phyloP scores from a whole-genome alignment of 2,113 vertebrate genomes.

The Accipiter cooperii region DNA sequence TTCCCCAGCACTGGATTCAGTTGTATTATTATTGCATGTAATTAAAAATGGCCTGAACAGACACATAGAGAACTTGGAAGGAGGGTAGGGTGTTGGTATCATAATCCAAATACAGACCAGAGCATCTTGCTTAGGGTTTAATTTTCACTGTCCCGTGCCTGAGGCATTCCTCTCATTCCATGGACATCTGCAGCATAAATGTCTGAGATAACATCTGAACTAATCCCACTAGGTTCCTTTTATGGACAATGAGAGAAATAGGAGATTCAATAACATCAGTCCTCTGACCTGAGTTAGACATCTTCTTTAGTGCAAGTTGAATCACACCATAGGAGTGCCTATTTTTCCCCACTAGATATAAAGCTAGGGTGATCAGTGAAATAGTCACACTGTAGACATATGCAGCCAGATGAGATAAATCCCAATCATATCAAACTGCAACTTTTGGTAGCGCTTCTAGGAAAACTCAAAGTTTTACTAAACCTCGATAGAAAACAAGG shows the following conservation, averaged over 20 bases:
- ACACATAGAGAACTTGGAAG: background rate
- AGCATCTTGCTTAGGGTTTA: background rate
- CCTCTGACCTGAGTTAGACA: background rate
- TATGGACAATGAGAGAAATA: background rate
- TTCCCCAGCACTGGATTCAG: background rate
- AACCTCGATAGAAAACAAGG: background rate
- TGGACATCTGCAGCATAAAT: background rate
- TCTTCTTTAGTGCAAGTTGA: background rate
- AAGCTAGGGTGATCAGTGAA: background rate
- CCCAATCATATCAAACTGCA: background rate
- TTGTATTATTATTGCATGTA: background rate
- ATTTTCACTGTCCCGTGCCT: background rate
- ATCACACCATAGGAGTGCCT: background rate
- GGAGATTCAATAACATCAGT: background rate
- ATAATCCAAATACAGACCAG: background rate
- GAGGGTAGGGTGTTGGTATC: background rate
- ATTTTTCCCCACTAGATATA: background rate
- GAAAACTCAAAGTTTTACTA: background rate
- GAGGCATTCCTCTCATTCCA: background rate
- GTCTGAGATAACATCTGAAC: background rate
- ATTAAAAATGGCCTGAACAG: background rate
- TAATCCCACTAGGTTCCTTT: background rate
- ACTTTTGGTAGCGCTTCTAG: background rate
- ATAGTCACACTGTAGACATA: background rate
- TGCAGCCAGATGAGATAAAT: background rate